A percentile compares a stretch with the other conserved stretches of the same genome.
Evolutionary conservation across 2,888 invertebrate genomes (phyloP).

Genomic region (Phytoseiulus persimilis): DNA sequence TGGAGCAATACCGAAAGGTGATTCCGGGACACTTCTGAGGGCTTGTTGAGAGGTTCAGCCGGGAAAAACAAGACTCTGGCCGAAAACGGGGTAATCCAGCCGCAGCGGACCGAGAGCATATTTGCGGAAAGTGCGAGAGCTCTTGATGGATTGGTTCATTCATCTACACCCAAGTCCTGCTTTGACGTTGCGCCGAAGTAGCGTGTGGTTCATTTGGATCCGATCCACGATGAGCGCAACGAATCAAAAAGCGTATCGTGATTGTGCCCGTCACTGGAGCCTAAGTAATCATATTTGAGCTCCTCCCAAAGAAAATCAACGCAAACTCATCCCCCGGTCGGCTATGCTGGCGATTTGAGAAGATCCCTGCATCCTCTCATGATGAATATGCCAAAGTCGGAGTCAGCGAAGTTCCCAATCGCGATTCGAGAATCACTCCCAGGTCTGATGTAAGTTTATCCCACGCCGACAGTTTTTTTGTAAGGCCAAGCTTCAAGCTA

Average conservation of each 20-base stretch:
- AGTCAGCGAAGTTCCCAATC: no score
- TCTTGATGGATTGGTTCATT: not conserved
- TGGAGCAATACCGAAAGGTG: no score
- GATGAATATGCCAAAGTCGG: no score
- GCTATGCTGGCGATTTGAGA: no score
- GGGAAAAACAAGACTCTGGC: no score
- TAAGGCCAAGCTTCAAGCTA: no score
- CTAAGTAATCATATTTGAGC: not conserved
- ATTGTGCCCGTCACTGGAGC: not conserved
- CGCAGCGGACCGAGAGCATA: not conserved
- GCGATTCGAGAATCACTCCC: no score
- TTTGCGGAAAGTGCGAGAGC: not conserved
- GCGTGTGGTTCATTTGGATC: not conserved
- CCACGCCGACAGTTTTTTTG: no score
- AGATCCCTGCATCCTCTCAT: no score
- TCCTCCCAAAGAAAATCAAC: not conserved
- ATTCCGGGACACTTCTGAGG: no score
- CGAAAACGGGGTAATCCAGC: not conserved
- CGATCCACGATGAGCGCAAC: not conserved
- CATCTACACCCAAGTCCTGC: not conserved
- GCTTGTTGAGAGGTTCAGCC: no score
- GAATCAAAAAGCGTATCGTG: not conserved
- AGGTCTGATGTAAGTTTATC: no score
- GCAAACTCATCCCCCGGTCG: not conserved
- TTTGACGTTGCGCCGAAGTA: not conserved